Evolutionary conservation across 2,797 vertebrate genomes (phyloP).

Genomic region (Helarctos malayanus): DNA sequence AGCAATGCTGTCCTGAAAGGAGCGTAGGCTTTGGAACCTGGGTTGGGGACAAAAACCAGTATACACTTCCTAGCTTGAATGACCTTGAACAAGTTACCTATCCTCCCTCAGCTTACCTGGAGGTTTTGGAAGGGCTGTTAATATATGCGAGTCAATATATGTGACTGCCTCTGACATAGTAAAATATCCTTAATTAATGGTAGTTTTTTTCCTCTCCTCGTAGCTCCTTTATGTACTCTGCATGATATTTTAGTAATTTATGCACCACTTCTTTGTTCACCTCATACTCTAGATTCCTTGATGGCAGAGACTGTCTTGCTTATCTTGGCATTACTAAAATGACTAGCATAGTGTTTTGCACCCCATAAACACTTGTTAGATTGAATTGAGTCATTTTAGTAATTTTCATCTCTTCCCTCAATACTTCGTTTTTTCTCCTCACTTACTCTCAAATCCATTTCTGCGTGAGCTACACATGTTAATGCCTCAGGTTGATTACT

Average conservation of each 20-base stretch:
- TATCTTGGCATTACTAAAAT: conserved; percentile 39
- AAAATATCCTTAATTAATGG: conserved; percentile 1
- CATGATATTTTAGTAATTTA: background rate
- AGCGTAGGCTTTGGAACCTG: background rate
- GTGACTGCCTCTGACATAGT: background rate
- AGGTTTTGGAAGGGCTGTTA: conserved; percentile 37
- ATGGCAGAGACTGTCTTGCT: background rate
- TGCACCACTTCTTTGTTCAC: background rate
- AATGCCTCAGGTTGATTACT: background rate
- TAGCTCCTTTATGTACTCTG: background rate
- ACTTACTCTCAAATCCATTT: background rate
- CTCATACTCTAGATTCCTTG: background rate
- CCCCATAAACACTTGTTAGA: background rate
- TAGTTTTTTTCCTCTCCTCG: background rate
- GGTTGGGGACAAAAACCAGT: background rate
- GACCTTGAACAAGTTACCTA: background rate
- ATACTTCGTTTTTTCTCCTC: background rate
- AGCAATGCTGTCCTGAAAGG: background rate
- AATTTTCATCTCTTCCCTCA: background rate
- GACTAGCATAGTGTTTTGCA: background rate
- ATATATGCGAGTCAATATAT: background rate
- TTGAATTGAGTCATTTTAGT: background rate
- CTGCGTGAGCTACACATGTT: background rate
- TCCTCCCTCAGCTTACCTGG: conserved; percentile 18
- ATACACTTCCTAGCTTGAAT: background rate